phyloP scores from a whole-genome alignment of 2,888 invertebrate genomes.

The Drosophila barbarae region DNA sequence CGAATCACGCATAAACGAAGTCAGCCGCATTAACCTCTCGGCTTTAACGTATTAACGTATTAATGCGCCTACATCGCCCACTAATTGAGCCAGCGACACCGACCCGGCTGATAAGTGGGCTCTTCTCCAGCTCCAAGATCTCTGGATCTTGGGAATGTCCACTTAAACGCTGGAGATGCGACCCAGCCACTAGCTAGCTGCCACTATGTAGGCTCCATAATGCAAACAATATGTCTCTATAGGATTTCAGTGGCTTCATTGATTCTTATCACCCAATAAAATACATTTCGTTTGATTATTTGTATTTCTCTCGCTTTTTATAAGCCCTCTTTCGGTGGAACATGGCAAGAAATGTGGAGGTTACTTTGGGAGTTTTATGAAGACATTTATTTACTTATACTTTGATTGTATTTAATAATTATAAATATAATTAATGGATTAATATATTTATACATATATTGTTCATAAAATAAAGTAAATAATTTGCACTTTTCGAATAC shows the following conservation, averaged over 20 bases:
- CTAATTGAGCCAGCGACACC: conserved; percentile 74
- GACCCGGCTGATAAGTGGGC: conserved; percentile 30
- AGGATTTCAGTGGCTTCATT: conserved; percentile 80
- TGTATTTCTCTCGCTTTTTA: conserved; percentile 72
- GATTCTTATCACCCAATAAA: conserved; percentile 80
- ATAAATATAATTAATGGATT: too few relatives aligned
- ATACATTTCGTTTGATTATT: conserved; percentile 78
- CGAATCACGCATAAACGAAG: conserved; percentile 68
- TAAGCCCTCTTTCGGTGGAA: conserved; percentile 46
- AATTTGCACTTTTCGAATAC: too few relatives aligned
- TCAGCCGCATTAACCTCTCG: conserved; percentile 45
- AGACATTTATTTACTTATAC: background rate
- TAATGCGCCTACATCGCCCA: conserved; percentile 75
- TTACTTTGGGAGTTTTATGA: too few relatives aligned
- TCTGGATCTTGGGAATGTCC: conserved; percentile 26
- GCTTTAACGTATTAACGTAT: conserved; percentile 69
- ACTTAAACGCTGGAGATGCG: conserved; percentile 23
- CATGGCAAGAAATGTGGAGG: background rate
- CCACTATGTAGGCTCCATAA: conserved; percentile 61
- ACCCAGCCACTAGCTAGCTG: conserved; percentile 9
- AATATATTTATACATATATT: too few relatives aligned
- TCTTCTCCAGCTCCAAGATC: background rate
- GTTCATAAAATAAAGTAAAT: too few relatives aligned
- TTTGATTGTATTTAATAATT: background rate
- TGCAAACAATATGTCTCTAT: conserved; percentile 79